phyloP scores from a whole-genome alignment of 2,113 vertebrate genomes.

The Ibidorhyncha struthersii region DNA sequence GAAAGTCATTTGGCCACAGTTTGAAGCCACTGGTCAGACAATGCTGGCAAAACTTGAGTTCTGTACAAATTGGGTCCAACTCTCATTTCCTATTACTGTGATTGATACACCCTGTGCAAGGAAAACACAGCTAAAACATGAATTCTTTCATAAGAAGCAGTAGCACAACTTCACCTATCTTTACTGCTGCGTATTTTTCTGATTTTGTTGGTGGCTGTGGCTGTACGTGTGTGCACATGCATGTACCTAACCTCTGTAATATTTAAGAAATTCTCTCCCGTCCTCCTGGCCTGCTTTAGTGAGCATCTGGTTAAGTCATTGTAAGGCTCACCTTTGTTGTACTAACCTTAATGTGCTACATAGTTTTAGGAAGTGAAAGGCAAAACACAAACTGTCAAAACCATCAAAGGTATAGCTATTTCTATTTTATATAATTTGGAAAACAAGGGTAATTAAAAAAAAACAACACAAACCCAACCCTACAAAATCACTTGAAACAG shows the following conservation, averaged over 20 bases:
- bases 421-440: neutral
- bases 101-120: neutral
- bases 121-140: neutral
- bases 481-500: neutral
- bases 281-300: neutral
- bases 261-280: neutral
- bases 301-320: neutral
- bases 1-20: neutral
- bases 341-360: neutral
- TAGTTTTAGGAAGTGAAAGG: conserved; percentile 38
- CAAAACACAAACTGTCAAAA: conserved; percentile 17
- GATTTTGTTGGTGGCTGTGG: neutral
- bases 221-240: neutral
- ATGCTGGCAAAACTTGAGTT: neutral
- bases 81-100: neutral
- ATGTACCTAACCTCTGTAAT: neutral
- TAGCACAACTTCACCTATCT: neutral
- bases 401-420: neutral
- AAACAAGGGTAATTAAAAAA: conserved; percentile 33
- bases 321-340: neutral
- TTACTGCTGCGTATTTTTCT: neutral
- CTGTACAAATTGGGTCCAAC: neutral
- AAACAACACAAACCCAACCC: neutral
- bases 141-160: neutral
- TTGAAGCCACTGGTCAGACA: neutral